Evolutionary conservation across 2,888 invertebrate species (phyloP).

Genomic region (Limnephilus marmoratus): DNA sequence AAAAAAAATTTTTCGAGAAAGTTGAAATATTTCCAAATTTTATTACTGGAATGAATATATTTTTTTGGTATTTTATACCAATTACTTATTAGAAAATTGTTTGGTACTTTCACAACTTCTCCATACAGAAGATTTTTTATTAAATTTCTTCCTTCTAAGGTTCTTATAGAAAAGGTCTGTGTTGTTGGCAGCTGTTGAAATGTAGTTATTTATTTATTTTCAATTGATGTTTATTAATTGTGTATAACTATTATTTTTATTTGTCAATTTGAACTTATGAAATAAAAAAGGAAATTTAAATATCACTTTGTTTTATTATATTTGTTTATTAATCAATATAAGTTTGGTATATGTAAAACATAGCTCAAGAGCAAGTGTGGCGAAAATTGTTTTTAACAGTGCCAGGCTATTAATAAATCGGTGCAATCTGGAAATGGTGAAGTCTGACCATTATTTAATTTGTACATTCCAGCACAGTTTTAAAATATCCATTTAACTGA

Average conservation of each 20-base stretch:
- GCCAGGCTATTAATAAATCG: too few species aligned
- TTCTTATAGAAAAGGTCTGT: neutral
- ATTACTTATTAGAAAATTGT: neutral
- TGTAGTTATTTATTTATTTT: constrained; percentile 33
- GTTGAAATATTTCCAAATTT: neutral
- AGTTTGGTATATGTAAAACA: neutral
- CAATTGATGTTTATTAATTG: constrained; percentile 36
- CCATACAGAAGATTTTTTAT: neutral
- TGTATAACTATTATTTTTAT: constrained; percentile 35
- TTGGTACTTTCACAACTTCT: neutral
- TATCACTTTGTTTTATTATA: constrained; percentile 1
- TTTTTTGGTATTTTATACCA: neutral
- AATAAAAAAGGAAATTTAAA: constrained; percentile 28
- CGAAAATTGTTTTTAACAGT: neutral
- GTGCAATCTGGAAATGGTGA: too few species aligned
- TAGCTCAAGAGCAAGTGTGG: neutral
- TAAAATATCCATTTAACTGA: too few species aligned
- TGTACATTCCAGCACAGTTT: too few species aligned
- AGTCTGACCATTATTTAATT: too few species aligned
- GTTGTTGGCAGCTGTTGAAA: neutral
- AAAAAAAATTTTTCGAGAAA: neutral
- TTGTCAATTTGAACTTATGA: constrained; percentile 41
- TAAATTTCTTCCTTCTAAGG: neutral
- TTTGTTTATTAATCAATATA: neutral
- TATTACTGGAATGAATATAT: neutral